phyloP scores from a whole-genome alignment of 1,140 invertebrate genomes.

The Atta texana region DNA sequence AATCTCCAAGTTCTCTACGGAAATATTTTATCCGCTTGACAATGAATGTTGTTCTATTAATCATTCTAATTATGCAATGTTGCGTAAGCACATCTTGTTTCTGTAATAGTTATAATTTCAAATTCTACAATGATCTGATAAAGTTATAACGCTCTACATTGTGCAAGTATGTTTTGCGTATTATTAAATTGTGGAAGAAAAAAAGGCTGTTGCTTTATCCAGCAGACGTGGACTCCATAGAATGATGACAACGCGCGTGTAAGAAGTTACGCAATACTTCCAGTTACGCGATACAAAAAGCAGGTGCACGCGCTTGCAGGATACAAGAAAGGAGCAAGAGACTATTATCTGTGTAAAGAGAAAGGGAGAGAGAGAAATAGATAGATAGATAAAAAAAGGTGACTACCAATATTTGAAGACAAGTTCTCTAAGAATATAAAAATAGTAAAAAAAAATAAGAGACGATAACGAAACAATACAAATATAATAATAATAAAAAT shows the following conservation, averaged over 20 bases:
- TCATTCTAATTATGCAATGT: background rate
- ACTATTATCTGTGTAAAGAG: background rate
- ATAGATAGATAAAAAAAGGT: too few relatives aligned
- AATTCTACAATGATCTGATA: background rate
- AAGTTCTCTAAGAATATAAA: too few relatives aligned
- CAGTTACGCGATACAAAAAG: background rate
- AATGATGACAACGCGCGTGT: background rate
- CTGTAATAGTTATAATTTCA: background rate
- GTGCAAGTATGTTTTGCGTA: background rate
- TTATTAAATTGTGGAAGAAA: background rate
- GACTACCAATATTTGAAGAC: too few relatives aligned
- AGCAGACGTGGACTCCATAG: background rate
- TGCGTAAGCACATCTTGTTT: background rate
- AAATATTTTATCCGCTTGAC: background rate
- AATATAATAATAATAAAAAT: too few relatives aligned
- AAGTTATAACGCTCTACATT: background rate
- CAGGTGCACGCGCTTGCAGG: slow-evolving; percentile 17
- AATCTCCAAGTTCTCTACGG: too few relatives aligned
- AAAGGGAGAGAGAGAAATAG: slow-evolving; percentile 8
- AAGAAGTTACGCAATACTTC: slow-evolving; percentile 24
- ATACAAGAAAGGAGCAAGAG: background rate
- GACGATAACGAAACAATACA: too few relatives aligned
- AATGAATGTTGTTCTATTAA: background rate
- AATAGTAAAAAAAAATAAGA: too few relatives aligned
- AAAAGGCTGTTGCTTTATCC: background rate